Evolutionary conservation across 2,888 invertebrate species (phyloP).

Genomic region (Phorcus lineatus): DNA sequence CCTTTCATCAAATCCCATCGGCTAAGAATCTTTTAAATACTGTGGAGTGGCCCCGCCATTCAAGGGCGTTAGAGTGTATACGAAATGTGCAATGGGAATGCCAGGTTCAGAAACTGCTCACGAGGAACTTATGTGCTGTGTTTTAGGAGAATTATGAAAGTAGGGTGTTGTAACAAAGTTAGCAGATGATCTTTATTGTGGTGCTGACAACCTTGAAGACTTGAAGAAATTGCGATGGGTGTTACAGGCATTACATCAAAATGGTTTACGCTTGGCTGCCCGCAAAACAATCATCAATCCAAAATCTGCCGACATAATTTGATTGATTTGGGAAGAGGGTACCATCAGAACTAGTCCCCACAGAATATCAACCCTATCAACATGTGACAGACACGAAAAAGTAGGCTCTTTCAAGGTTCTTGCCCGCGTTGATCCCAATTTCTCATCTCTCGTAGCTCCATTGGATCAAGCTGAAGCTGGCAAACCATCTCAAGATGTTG

Average conservation of each 20-base stretch:
- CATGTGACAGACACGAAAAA: conserved; percentile 1
- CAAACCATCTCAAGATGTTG: too few species aligned
- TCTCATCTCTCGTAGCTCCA: too few species aligned
- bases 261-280: conserved; percentile 31
- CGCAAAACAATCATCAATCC: conserved; percentile 34
- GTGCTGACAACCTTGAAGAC: conserved; percentile 25
- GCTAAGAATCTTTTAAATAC: conserved; percentile 48
- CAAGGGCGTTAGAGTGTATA: conserved; percentile 46
- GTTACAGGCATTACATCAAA: conserved; percentile 25
- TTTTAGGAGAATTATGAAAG: conserved; percentile 31
- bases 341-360: conserved; percentile 37
- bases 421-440: too few species aligned
- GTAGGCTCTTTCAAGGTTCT: conserved; percentile 31
- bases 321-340: too few species aligned
- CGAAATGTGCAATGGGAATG: conserved; percentile 55
- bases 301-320: conserved; percentile 25
- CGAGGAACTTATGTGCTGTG: conserved; percentile 49
- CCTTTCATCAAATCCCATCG: conserved; percentile 53
- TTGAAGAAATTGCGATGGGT: conserved; percentile 27
- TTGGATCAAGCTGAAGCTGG: too few species aligned
- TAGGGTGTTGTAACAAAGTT: conserved; percentile 41
- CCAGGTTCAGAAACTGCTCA: too few species aligned
- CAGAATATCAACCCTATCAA: conserved; percentile 6
- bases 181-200: conserved; percentile 40
- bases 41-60: conserved; percentile 53